Evolutionary conservation across 2,113 vertebrate species (phyloP), one percentile per base, ranked within the genome.

Genomic region (Phyllostomus discolor): DNA sequence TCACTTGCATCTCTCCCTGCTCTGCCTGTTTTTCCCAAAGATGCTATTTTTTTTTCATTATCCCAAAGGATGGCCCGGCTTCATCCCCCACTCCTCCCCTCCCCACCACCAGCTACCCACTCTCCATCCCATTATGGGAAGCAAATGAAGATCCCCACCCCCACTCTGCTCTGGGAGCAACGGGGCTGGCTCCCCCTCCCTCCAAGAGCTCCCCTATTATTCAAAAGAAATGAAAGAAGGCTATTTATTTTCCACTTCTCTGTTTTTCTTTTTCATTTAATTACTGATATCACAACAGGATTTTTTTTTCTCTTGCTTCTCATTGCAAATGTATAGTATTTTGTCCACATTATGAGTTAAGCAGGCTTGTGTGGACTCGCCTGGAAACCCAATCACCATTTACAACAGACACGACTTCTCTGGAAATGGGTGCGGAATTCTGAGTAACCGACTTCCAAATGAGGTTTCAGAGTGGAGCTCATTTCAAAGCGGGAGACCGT

Each of bases 391-490:
- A 86, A 67, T 93, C 96, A 94, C 93, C 96, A 96, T 96, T 96
- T 95, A 83, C 93, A 95, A 83, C 66, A 89, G 96, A 95, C 86
- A 92, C 38, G 79, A 94, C 90, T 96, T 97, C 87, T 93, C 70
- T 93, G 96, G 96, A 96, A 97, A 92, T 96, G 67, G 87, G 92
- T 70, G 95, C 76, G 90, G 95, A 96, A 95, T 97, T 96, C 95
- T 84, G 91, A 96, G 76, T 91, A 95, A 97, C 83, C 82, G 64
- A 79, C 78, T 97, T 86, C 95, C 73, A 95, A 78, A 96, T 95
- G 95, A 94, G 93, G 31, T 64, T 90, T 84, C 67, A 78, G 84
- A 94, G 69, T 43, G 22, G 46, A 96, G 41, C 62, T 93, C 89
- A 52, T 88, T 92, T 92, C 41, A 35, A 31, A 95, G 83, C 91